These are phyloP conservation scores for Amniataba percoides DNA, from an alignment of 2,797 vertebrate species.

Conservation along the genomic window DNA sequence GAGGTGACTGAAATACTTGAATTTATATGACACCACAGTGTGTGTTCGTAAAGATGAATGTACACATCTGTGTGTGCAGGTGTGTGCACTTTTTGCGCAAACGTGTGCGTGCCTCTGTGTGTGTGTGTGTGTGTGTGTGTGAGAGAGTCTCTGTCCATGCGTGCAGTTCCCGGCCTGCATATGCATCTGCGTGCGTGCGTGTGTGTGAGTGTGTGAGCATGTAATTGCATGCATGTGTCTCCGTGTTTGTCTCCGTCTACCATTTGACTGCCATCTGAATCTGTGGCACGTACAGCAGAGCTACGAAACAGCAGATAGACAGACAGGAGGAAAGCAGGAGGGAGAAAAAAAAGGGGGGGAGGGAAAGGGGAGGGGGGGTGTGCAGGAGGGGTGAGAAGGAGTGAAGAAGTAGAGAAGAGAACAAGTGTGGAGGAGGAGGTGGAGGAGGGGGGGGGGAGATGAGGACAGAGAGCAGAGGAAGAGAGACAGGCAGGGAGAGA, in stretches of 20 bases:
- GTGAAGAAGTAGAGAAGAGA: slow-evolving; percentile 63
- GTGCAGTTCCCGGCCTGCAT: slow-evolving; percentile 47
- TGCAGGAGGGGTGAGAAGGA: slow-evolving; percentile 35
- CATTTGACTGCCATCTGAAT: slow-evolving; percentile 80
- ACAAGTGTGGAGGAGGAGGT: slow-evolving; percentile 58
- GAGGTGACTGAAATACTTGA: slow-evolving; percentile 56
- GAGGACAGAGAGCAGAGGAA: slow-evolving; percentile 53
- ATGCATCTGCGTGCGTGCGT: slow-evolving; percentile 26
- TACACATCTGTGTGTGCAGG: slow-evolving; percentile 29
- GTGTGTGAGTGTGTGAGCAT: slow-evolving; percentile 45
- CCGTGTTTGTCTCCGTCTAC: slow-evolving; percentile 72
- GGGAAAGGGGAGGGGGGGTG: slow-evolving; percentile 8
- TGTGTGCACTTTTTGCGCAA: slow-evolving; percentile 33
- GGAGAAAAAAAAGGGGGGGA: slow-evolving; percentile 27
- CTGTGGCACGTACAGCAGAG: slow-evolving; percentile 77
- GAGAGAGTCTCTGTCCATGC: slow-evolving; percentile 29
- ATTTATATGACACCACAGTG: slow-evolving; percentile 29
- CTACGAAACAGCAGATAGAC: slow-evolving; percentile 71
- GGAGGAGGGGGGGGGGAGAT: slow-evolving; percentile 33
- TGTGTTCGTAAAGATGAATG: slow-evolving; percentile 23
- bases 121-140: slow-evolving; percentile 31
- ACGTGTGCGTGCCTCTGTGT: slow-evolving; percentile 30
- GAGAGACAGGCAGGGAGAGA: slow-evolving; percentile 59
- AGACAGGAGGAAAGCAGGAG: slow-evolving; percentile 58
- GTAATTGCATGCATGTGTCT: slow-evolving; percentile 81